Evolutionary conservation across 37 sponge, comb jelly and placozoan genomes (phyloP).

Genomic region (Chondrosia reniformis): DNA sequence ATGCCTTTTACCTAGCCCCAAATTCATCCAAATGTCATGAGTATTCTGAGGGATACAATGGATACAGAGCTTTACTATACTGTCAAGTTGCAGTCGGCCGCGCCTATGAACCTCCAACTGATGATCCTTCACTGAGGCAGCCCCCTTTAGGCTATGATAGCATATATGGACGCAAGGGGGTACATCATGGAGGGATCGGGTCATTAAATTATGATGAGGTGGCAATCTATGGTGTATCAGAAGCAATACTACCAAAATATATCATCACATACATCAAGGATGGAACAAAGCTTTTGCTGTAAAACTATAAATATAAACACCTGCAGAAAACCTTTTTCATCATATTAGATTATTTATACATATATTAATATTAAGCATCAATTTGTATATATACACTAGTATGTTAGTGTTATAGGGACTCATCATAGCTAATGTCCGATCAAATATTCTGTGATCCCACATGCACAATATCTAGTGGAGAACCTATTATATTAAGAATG

Average conservation of each 20-base stretch:
- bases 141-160: slow-evolving; percentile 13
- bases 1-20: slow-evolving; percentile 21
- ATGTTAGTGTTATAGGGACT: no score
- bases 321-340: background rate
- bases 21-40: slow-evolving; percentile 40
- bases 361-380: no score
- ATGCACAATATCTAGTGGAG: no score
- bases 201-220: slow-evolving; percentile 13
- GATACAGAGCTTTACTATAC: slow-evolving; percentile 16
- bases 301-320: background rate
- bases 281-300: slow-evolving; percentile 3
- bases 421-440: no score
- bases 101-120: slow-evolving; percentile 12
- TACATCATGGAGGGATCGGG: slow-evolving; percentile 8
- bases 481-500: no score
- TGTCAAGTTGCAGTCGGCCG: slow-evolving; percentile 21
- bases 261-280: slow-evolving; percentile 2
- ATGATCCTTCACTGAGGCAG: background rate
- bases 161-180: slow-evolving; percentile 3
- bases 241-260: slow-evolving; percentile 8
- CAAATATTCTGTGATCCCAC: no score
- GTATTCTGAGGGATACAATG: slow-evolving; percentile 19
- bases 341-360: background rate
- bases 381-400: no score
- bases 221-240: slow-evolving; percentile 19